phyloP scores from a whole-genome alignment of 2,797 vertebrate genomes.

The Bryconaethiops microstoma region DNA sequence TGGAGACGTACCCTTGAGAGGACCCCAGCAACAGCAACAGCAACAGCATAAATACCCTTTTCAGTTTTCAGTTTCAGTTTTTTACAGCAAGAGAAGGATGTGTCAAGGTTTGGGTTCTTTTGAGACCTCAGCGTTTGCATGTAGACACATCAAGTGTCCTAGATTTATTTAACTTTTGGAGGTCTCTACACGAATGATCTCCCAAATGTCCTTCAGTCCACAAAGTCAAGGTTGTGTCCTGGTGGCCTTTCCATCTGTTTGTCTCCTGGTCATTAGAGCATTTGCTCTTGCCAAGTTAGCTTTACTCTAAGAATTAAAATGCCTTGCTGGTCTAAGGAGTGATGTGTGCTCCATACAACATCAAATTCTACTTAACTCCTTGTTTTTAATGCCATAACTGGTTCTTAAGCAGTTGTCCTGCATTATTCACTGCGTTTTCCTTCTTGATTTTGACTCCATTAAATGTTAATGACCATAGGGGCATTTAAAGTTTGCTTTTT shows the following conservation, averaged over 20 bases:
- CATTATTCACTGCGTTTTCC: slow-evolving; percentile 7
- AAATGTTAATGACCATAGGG: slow-evolving; percentile 34
- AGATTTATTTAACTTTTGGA: neutral
- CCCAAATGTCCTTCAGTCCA: neutral
- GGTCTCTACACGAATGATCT: neutral
- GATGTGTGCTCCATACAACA: neutral
- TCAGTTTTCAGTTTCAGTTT: no score
- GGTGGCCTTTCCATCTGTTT: slow-evolving; percentile 7
- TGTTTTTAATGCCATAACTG: neutral
- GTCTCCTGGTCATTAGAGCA: neutral
- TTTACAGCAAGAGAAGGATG: neutral
- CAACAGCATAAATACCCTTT: no score
- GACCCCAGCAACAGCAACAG: no score
- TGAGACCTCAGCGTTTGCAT: neutral
- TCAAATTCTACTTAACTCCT: neutral
- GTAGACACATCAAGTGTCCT: neutral
- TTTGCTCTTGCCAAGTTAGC: neutral
- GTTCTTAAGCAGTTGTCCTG: slow-evolving; percentile 35
- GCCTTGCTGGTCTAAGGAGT: neutral
- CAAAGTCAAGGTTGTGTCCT: slow-evolving; percentile 22
- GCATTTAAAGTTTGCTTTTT: slow-evolving; percentile 14
- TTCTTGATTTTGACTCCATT: slow-evolving; percentile 35
- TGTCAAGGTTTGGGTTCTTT: neutral
- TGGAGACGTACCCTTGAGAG: no score
- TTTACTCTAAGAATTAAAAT: neutral